phyloP scores from a whole-genome alignment of 2,888 invertebrate genomes.

The Drosophila melanosoma region DNA sequence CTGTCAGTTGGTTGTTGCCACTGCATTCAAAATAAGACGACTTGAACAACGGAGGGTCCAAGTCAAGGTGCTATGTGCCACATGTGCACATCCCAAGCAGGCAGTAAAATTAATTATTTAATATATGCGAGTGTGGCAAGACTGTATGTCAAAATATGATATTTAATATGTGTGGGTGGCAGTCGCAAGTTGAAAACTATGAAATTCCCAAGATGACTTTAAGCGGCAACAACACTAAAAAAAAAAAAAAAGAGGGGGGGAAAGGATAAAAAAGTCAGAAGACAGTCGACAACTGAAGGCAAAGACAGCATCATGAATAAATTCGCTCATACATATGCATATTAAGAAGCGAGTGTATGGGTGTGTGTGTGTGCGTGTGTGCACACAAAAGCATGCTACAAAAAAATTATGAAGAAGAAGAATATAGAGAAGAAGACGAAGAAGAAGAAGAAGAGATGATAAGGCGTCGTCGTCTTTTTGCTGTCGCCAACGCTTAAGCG shows the following conservation, averaged over 20 bases:
- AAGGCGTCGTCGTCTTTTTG: conserved; percentile 57
- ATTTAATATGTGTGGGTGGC: conserved; percentile 52
- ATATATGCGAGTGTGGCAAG: conserved; percentile 8
- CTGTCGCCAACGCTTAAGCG: conserved; percentile 66
- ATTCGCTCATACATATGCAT: conserved; percentile 48
- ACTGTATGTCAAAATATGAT: conserved; percentile 23
- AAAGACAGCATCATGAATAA: conserved; percentile 68
- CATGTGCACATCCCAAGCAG: neutral
- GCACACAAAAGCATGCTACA: conserved; percentile 44
- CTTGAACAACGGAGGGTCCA: conserved; percentile 20
- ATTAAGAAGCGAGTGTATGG: conserved; percentile 10
- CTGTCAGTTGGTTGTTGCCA: conserved; percentile 29
- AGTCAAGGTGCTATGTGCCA: conserved; percentile 30
- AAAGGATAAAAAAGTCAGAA: conserved; percentile 20
- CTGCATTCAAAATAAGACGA: conserved; percentile 44
- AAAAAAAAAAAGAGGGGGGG: neutral
- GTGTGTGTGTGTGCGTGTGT: conserved; percentile 16
- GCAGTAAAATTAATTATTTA: conserved; percentile 30
- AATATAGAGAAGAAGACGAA: conserved; percentile 9
- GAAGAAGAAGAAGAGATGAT: conserved; percentile 28
- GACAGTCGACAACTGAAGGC: conserved; percentile 7
- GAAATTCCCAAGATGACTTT: conserved; percentile 62
- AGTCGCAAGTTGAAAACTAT: conserved; percentile 42
- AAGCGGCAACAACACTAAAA: conserved; percentile 31
- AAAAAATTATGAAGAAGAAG: neutral